These are phyloP conservation scores for Takifugu ocellatus DNA, from an alignment of 2,797 vertebrate species.

Conservation along the genomic window DNA sequence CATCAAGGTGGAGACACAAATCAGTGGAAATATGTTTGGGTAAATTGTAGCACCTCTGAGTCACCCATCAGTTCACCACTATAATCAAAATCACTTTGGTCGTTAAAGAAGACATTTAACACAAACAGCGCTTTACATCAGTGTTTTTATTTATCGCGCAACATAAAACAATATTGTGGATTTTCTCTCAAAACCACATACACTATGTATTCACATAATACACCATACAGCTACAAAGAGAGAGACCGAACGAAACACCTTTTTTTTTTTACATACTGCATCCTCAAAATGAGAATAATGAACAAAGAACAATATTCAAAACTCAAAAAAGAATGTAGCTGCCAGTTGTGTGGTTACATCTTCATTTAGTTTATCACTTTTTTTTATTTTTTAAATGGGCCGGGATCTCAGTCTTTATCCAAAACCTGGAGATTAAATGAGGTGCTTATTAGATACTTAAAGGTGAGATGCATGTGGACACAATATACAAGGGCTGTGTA, in stretches of 20 bases:
- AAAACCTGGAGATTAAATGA: slow-evolving; percentile 52
- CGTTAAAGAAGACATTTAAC: not conserved
- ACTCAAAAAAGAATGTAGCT: slow-evolving; percentile 84
- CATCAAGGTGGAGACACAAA: no score
- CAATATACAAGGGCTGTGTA: slow-evolving; percentile 49
- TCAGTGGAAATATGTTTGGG: no score
- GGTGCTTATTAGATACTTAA: slow-evolving; percentile 49
- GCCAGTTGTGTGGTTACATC: slow-evolving; percentile 73
- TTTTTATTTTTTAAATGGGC: slow-evolving; percentile 36
- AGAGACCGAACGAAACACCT: slow-evolving; percentile 80
- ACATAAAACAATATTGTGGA: slow-evolving; percentile 86
- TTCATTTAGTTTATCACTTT: slow-evolving; percentile 1
- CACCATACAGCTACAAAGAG: slow-evolving; percentile 86
- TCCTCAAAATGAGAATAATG: slow-evolving; percentile 82
- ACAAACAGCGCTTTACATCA: slow-evolving; percentile 58
- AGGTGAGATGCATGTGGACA: slow-evolving; percentile 51
- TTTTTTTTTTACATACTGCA: slow-evolving; percentile 82
- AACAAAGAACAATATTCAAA: slow-evolving; percentile 78
- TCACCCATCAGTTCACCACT: no score
- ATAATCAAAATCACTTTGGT: no score
- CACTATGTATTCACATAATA: slow-evolving; percentile 88
- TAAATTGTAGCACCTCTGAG: no score
- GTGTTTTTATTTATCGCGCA: slow-evolving; percentile 79
- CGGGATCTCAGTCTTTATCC: slow-evolving; percentile 48
- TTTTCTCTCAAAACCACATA: slow-evolving; percentile 74